Evolutionary conservation across 2,113 vertebrate genomes (phyloP), one percentile per base, ranked within the genome.

Genomic region (Trochalopteron elliotii): DNA sequence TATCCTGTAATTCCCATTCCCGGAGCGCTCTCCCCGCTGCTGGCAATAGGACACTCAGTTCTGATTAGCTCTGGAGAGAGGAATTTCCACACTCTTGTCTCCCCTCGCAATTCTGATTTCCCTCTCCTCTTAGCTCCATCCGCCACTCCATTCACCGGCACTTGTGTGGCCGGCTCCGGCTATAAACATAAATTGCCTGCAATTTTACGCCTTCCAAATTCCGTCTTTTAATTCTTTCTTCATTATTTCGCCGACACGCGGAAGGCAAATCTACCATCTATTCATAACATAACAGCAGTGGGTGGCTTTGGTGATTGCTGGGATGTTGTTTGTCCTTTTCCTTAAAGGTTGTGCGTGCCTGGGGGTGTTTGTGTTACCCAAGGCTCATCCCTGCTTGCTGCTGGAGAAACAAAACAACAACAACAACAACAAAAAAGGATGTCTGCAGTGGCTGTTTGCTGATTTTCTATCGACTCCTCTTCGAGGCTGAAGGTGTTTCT

Each of bases 401-500:
- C 47, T 37, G 79, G n/a, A 13, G 27, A 39, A 37, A 39, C 12
- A 39, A 11, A n/a, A 16, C 18, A 37, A 17, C 19, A 31, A 11
- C 31, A 31, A 31, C 10, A 50, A 50, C 14, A 50, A 50, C 14
- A 50, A 15, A 39, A 61, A 83, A 61, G 76, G 79, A 95, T 87
- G 82, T 7, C 52, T 86, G 91, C 24, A 2, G 45, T 33, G 70
- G 82, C 27, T 11, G 2, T 31, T 70, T 8, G 60, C 65, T 94
- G 61, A 79, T 95, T 94, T 96, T 60, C 90, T 79, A 85, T 56
- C 78, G 96, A 96, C 83, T 95, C 83, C 79, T 87, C 37, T 82
- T 44, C 27, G 57, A 94, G 82, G 72, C 17, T 94, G 89, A 93
- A 90, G 93, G 91, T 89, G 61, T 91, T 96, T 86, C 89, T 96